Evolutionary conservation across 2,797 vertebrate genomes (phyloP), one percentile per base, ranked within the genome.

Genomic region (Anomalospiza imberbis): DNA sequence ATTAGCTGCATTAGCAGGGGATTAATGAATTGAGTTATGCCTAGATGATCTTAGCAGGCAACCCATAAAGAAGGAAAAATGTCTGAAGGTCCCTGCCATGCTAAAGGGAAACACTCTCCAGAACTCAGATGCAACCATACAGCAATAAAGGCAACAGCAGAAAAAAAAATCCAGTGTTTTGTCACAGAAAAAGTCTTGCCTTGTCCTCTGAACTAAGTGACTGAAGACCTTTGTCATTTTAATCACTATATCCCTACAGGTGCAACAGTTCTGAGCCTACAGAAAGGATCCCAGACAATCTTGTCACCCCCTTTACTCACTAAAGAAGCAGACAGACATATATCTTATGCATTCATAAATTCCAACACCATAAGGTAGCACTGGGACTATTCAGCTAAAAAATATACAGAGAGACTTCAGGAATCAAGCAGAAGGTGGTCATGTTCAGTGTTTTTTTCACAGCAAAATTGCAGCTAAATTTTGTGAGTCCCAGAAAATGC

Each of bases 11-110:
- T 75, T 78, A 93, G 62, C 62, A 86, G 54, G 85, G 60, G 71
- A 93, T 62, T 84, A 85, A 94, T 92, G 70, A 89, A 88, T 81
- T 58, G 72, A 94, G 73, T 60, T 86, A 66, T 44, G 92, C 66
- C 20, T 66, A 58, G 34, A 89, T 85, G 71, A 84, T 76, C 86
- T 40, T 91, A 85, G 89, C 84, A 89, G 77, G 71, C 74, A 82
- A n/a, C 21, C 31, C 60, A 66, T 38, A 68, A 71, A 63, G 50
- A 32, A 32, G 11, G 7, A 44, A 89, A 78, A 72, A 82, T 22
- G 4, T 62, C 32, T 66, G 36, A 34, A 72, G 47, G 62, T 65
- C 54, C 18, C 62, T 75, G n/a, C n/a, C 55, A 70, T 65, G 28
- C 16, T 55, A 25, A 87, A 68, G 50, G 55, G 25, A 86, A 80